phyloP scores from a whole-genome alignment of 2,797 vertebrate genomes.

The Clamator glandarius region DNA sequence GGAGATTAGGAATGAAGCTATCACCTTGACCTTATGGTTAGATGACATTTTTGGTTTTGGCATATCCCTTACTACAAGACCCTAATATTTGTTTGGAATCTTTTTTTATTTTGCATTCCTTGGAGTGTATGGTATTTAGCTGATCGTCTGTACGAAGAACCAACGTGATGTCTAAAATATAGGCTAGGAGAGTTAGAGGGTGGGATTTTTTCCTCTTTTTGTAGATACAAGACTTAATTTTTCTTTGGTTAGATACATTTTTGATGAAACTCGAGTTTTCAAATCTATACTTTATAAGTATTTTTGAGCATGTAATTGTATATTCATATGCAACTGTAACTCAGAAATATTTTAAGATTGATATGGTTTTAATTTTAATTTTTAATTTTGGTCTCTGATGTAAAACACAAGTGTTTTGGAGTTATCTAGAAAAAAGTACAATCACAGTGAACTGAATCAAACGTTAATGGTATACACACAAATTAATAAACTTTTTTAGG shows the following conservation, averaged over 20 bases:
- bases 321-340: neutral
- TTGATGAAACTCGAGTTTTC: neutral
- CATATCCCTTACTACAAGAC: neutral
- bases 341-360: neutral
- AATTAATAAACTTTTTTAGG: neutral
- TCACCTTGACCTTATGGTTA: neutral
- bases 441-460: neutral
- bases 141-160: neutral
- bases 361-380: neutral
- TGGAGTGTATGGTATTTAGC: neutral
- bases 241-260: neutral
- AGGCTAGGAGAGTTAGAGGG: neutral
- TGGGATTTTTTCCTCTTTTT: rapidly evolving
- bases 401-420: neutral
- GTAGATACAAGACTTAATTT: neutral
- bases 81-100: neutral
- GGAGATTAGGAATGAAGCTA: neutral
- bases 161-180: neutral
- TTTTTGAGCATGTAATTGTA: neutral
- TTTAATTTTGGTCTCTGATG: neutral
- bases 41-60: neutral
- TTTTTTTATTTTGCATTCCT: neutral
- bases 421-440: neutral
- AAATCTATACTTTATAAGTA: neutral
- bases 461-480: neutral